Evolutionary conservation across 2,888 invertebrate genomes (phyloP), one percentile per base, ranked within the genome.

Genomic region (Lithophane ornitopus): DNA sequence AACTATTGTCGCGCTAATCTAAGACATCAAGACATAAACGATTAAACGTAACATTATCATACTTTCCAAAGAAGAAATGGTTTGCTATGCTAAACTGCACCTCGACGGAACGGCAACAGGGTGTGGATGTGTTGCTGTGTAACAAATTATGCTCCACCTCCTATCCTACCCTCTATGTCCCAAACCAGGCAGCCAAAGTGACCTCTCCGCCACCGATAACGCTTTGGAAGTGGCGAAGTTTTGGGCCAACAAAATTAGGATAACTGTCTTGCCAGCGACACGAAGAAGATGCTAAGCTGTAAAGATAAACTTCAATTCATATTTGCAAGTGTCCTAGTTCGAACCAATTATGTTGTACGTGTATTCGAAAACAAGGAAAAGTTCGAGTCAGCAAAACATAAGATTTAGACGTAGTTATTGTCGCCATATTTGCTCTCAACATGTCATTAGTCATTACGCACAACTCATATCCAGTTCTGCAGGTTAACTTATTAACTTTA

Each of bases 401-500:
- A 14, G 8, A 22, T 44, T 69, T 11, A 22, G 6, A 34, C 7
- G 12, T 54, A n/a, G 34, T 6, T 34, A 34, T 34, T 34, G 34
- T 34, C 14, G n/a, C 28, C 22, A 22, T 74, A 75, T 68, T 76
- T 69, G 68, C 58, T 75, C 44, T 61, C 28, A 69, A 62, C 54
- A 62, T 58, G 22, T 58, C 44, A 70, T 58, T 67, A 74, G 22
- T 28, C 22, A 73, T 61, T 69, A 73, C 74, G 65, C 65, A 70
- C 56, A 28, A 16, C 28, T 69, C 7, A 69, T 12, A 74, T 78
- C 82, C 46, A 85, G 82, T 83, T 70, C 58, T 58, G n/a, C 39
- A 22, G 62, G 34, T 34, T 76, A 72, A 16, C 81, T 54, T 54
- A 85, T 70, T 81, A 78, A 56, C 41, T 80, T 80, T 74, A 26